Base-by-base conservation (phyloP, 2,113 vertebrate genomes). In the Megaptera novaeangliae region DNA sequence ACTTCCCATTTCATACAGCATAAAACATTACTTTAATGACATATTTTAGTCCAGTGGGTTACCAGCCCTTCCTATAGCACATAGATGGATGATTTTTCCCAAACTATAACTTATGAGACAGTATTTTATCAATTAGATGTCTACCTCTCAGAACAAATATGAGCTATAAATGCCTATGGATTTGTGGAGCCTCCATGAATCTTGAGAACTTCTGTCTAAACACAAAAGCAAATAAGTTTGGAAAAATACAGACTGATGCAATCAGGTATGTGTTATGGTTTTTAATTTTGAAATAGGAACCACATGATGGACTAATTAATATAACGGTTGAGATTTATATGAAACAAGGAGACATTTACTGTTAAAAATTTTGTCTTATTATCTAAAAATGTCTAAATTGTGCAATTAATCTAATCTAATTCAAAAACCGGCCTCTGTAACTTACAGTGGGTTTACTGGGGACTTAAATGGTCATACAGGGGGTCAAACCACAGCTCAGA, bases 1-100 rank as follows among this genome's bases (percentile, higher is more conserved):
- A 81, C 69, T 61, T 97, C 36, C 23, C 18, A 95, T 95, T 97
- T 91, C 55, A 27, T 88, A 41, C 8, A 83, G 46, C 61, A 94
- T 61, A 92, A 97, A 95, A 78, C 36, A 97, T 36, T 36, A 83
- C 12, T 93, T 89, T 74, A 92, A 93, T 18, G 39, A 39, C 39
- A 87, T 18, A 55, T 61, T 92, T 95, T 36, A 82, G 82, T 80
- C 25, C 36, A 49, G 20, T 84, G 68, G 72, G 49, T 87, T 90
- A 52, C 7, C 75, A 69, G 13, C 55, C 34, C 27, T 91, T 66
- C 74, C n/a, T 84, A 13, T n/a, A 90, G 61, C 66, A 88, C 17
- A 88, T 13, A 87, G 49, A 77, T 71, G 69, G 12, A 96, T 80
- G 21, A 75, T 68, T 89, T 93, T 11, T 36, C 57, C 31, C 23